Percentiles rank a stretch among this genome's conserved stretches.
These are phyloP conservation scores for Microtus oregoni DNA, from an alignment of 2,113 vertebrate species.

Conservation along the genomic window DNA sequence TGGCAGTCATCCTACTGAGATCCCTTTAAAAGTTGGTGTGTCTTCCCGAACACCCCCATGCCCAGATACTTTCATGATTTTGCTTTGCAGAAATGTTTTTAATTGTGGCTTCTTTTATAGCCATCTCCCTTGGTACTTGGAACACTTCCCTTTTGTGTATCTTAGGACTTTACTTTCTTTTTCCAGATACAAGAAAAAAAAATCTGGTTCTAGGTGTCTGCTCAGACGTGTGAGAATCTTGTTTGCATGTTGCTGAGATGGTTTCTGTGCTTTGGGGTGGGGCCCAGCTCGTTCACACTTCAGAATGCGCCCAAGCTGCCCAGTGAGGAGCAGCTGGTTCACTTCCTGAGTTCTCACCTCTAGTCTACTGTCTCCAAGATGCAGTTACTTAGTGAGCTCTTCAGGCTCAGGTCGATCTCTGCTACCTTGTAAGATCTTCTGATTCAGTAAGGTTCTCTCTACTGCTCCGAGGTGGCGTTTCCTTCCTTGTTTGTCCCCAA, in stretches of 20 bases:
- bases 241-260: background rate
- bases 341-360: background rate
- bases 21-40: background rate
- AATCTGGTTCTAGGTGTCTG: background rate
- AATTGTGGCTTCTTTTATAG: background rate
- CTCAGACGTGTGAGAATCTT: background rate
- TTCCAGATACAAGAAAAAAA: constrained; percentile 7
- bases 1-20: background rate
- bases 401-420: background rate
- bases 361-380: background rate
- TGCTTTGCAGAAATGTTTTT: background rate
- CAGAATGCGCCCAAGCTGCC: background rate
- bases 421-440: background rate
- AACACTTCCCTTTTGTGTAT: background rate
- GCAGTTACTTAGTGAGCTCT: background rate
- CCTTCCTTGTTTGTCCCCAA: background rate
- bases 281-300: background rate
- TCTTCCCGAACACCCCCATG: background rate
- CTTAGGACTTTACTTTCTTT: background rate
- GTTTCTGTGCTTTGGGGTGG: background rate
- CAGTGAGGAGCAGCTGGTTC: background rate
- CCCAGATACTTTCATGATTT: background rate
- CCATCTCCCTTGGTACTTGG: background rate
- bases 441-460: background rate
- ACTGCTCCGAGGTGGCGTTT: background rate